These are phyloP conservation scores for Trachelipus rathkii DNA, from an alignment of 1,140 invertebrate genomes.

Conservation along the genomic window DNA sequence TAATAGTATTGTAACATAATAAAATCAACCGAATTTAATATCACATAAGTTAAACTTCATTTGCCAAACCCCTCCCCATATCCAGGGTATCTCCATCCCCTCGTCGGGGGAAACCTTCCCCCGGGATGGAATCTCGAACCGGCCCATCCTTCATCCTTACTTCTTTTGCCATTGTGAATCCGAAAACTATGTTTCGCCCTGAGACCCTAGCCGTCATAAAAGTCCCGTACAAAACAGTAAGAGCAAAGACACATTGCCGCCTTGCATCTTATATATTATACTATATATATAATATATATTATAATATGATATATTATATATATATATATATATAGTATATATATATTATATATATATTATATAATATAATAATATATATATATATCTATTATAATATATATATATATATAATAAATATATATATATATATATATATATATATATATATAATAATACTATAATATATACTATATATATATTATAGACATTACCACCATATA, in stretches of 20 bases:
- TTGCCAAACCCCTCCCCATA: neutral
- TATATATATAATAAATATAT: too few species aligned
- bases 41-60: neutral
- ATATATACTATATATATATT: too few species aligned
- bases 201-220: neutral
- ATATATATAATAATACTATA: too few species aligned
- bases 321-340: conserved; percentile 15
- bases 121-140: conserved; percentile 1
- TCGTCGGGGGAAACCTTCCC: neutral
- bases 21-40: neutral
- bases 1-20: neutral
- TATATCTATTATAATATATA: too few species aligned
- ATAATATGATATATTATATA: conserved; percentile 15
- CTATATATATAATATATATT: conserved; percentile 13
- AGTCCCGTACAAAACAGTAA: neutral
- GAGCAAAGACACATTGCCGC: neutral
- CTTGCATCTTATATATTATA: neutral
- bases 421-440: too few species aligned
- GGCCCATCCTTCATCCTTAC: neutral
- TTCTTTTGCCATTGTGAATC: neutral
- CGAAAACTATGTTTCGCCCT: conserved; percentile 6
- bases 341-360: neutral
- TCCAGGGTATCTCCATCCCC: neutral
- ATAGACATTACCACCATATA: too few species aligned
- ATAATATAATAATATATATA: too few species aligned